Conservation (phyloP, 2,888 invertebrate species). For the Agapostemon virescens region DNA sequence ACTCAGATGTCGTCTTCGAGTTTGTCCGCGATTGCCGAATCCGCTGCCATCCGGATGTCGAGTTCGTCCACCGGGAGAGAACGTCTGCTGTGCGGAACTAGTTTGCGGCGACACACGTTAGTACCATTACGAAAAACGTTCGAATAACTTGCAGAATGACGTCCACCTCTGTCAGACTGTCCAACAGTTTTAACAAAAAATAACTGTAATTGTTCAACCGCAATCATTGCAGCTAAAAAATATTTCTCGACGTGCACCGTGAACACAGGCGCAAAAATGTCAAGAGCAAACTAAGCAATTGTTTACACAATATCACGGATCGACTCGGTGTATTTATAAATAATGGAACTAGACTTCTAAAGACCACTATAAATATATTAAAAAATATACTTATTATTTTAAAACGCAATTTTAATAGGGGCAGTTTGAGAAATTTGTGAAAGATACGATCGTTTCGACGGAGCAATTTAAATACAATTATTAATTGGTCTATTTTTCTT, state of each 20-base stretch:
- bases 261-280: not conserved
- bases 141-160: not conserved
- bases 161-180: not conserved
- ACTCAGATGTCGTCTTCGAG: slow-evolving; percentile 88
- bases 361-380: no score
- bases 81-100: slow-evolving; percentile 89
- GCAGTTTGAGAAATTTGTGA: not conserved
- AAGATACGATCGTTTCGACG: not conserved
- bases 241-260: not conserved
- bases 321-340: not conserved
- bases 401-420: not conserved
- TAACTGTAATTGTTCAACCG: not conserved
- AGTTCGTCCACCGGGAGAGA: slow-evolving; percentile 83
- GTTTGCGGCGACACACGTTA: slow-evolving; percentile 85
- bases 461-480: not conserved
- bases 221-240: not conserved
- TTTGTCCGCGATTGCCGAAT: slow-evolving; percentile 88
- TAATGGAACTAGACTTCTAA: not conserved
- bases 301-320: not conserved
- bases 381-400: no score
- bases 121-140: slow-evolving; percentile 42
- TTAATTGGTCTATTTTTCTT: no score
- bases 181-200: not conserved
- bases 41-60: slow-evolving; percentile 89
- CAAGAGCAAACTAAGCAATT: not conserved